These are phyloP conservation scores for Orthosia cruda DNA, from an alignment of 2,888 invertebrate genomes.

Conservation along the genomic window DNA sequence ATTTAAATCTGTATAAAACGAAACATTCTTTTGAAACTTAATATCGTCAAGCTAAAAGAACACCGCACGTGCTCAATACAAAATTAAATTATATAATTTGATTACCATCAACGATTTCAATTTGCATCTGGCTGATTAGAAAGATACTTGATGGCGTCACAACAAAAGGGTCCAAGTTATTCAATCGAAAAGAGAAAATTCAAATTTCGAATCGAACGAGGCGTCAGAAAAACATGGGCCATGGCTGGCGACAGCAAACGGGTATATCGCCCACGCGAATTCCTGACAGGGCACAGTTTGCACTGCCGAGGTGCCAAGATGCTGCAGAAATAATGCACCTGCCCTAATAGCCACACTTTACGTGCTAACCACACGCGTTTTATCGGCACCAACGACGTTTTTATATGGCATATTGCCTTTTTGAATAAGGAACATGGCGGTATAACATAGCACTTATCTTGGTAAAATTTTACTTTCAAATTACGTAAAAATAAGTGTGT, in stretches of 20 bases:
- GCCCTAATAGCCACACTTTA: constrained; percentile 53
- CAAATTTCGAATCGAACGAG: constrained; percentile 58
- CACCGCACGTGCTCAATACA: constrained; percentile 8
- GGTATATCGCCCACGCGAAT: constrained; percentile 87
- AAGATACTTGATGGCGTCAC: constrained; percentile 24
- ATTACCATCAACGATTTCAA: constrained; percentile 44
- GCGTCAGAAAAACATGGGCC: constrained; percentile 79
- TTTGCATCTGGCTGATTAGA: constrained; percentile 37
- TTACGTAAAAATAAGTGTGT: neutral
- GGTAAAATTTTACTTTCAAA: constrained; percentile 20
- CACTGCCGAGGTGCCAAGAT: constrained; percentile 62
- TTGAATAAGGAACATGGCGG: constrained; percentile 25
- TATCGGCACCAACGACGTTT: constrained; percentile 56
- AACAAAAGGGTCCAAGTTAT: constrained; percentile 56
- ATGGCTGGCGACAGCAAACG: constrained; percentile 75
- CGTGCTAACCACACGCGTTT: constrained; percentile 62
- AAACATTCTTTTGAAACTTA: constrained; percentile 1
- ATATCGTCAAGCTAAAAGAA: neutral
- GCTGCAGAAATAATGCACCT: constrained; percentile 65
- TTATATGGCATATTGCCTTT: constrained; percentile 55
- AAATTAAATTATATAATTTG: constrained; percentile 48
- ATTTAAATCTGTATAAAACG: constrained; percentile 15
- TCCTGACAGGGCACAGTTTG: constrained; percentile 78
- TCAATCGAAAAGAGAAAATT: constrained; percentile 61
- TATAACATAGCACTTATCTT: constrained; percentile 26